Evolutionary conservation across 2,888 invertebrate species (phyloP).

Genomic region (Harpalus rubripes): DNA sequence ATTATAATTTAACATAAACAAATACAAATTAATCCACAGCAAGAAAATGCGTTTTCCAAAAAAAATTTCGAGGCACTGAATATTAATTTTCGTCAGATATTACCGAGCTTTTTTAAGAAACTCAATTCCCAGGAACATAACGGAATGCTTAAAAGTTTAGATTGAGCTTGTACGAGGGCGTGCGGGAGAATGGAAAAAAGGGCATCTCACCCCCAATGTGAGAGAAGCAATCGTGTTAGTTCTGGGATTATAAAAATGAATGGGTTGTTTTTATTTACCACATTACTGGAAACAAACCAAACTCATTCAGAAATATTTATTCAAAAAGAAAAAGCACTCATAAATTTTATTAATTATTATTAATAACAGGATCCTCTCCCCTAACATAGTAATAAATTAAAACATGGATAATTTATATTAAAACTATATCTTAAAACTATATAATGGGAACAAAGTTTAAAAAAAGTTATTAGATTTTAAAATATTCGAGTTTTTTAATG

Average conservation of each 20-base stretch:
- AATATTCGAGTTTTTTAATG: too few relatives aligned
- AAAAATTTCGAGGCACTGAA: constrained; percentile 56
- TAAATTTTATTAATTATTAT: too few relatives aligned
- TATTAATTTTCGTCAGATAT: constrained; percentile 66
- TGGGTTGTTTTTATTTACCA: constrained; percentile 45
- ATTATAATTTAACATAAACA: constrained; percentile 58
- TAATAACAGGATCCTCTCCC: too few relatives aligned
- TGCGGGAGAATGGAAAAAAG: constrained; percentile 6
- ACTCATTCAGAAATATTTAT: constrained; percentile 13
- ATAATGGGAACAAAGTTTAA: too few relatives aligned
- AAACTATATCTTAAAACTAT: too few relatives aligned
- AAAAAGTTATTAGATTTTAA: too few relatives aligned
- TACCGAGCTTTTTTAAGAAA: constrained; percentile 60
- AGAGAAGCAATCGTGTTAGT: constrained; percentile 45
- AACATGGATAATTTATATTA: too few relatives aligned
- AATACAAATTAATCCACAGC: constrained; percentile 52
- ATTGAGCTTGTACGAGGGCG: constrained; percentile 61
- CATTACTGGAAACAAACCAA: constrained; percentile 16
- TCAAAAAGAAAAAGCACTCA: too few relatives aligned
- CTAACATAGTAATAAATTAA: too few relatives aligned
- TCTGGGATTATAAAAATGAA: constrained; percentile 45
- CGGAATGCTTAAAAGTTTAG: constrained; percentile 66
- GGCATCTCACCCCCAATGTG: constrained; percentile 14
- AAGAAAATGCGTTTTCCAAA: constrained; percentile 47
- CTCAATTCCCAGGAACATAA: constrained; percentile 66